Evolutionary conservation across 2,113 vertebrate genomes (phyloP).

Genomic region (Phrynosoma platyrhinos): DNA sequence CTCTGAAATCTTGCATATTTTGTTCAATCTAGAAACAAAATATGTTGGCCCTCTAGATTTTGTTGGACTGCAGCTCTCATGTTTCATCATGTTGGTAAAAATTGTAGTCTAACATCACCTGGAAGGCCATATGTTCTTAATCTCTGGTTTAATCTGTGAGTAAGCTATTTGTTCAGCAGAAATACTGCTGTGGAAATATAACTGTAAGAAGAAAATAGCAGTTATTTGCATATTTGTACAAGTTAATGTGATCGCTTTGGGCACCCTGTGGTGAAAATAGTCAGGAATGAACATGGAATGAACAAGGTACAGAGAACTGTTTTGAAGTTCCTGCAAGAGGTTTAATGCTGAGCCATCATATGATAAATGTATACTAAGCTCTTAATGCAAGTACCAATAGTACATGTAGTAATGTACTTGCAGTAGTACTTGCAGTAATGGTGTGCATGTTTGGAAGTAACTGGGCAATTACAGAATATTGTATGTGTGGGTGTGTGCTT

Average conservation of each 20-base stretch:
- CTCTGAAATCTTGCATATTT: neutral
- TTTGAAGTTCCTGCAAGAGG: neutral
- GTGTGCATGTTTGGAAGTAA: neutral
- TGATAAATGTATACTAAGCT: neutral
- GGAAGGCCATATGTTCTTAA: too few species aligned
- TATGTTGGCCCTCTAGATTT: too few species aligned
- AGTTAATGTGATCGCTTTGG: constrained; percentile 29
- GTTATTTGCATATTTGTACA: constrained; percentile 14
- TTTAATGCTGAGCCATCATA: neutral
- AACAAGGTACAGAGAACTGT: too few species aligned
- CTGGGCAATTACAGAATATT: neutral
- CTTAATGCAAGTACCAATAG: neutral
- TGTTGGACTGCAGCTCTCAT: too few species aligned
- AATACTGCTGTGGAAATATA: neutral
- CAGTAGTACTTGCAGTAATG: neutral
- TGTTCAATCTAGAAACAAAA: neutral
- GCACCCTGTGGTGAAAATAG: constrained; percentile 38
- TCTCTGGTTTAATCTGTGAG: too few species aligned
- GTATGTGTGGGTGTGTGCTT: too few species aligned
- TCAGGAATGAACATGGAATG: neutral
- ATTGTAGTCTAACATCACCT: too few species aligned
- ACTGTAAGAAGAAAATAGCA: neutral
- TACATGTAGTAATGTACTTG: neutral
- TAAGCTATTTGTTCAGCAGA: neutral
- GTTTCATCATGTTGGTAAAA: too few species aligned